phyloP scores from a whole-genome alignment of 2,113 vertebrate genomes.

The Cyanoderma ruficeps region DNA sequence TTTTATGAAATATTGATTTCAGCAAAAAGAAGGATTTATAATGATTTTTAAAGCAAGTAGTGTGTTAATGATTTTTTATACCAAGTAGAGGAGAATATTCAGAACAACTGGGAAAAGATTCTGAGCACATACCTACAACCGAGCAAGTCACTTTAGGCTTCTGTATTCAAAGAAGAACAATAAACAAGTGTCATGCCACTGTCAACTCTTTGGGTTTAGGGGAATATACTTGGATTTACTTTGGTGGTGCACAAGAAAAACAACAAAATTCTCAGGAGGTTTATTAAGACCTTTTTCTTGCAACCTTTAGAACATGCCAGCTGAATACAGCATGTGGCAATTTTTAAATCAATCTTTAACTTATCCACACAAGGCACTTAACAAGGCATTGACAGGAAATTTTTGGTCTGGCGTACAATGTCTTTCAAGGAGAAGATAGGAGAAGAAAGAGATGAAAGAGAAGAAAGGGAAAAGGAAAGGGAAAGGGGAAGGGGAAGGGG shows the following conservation, averaged over 20 bases:
- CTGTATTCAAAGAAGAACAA: background rate
- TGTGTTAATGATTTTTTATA: background rate
- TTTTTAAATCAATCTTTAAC: background rate
- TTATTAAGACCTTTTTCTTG: background rate
- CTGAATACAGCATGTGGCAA: background rate
- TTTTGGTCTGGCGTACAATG: background rate
- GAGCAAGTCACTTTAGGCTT: background rate
- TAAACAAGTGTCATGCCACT: no score
- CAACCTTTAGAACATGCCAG: background rate
- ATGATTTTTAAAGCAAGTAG: background rate
- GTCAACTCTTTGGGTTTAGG: rapidly evolving
- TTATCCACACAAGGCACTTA: background rate
- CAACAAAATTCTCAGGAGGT: background rate
- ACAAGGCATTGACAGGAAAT: background rate
- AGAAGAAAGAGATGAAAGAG: background rate
- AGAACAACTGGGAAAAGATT: background rate
- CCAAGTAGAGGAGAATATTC: background rate
- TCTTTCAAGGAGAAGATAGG: background rate
- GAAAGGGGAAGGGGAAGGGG: background rate
- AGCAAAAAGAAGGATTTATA: background rate
- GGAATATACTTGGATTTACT: background rate
- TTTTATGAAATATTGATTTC: background rate
- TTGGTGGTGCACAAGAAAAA: background rate
- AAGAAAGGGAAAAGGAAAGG: background rate
- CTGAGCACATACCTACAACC: background rate